Percentiles rank a stretch among this genome's conserved stretches.
These are phyloP conservation scores for Sinopyrophorus schimmeli DNA, from an alignment of 2,888 invertebrate genomes.

Conservation along the genomic window DNA sequence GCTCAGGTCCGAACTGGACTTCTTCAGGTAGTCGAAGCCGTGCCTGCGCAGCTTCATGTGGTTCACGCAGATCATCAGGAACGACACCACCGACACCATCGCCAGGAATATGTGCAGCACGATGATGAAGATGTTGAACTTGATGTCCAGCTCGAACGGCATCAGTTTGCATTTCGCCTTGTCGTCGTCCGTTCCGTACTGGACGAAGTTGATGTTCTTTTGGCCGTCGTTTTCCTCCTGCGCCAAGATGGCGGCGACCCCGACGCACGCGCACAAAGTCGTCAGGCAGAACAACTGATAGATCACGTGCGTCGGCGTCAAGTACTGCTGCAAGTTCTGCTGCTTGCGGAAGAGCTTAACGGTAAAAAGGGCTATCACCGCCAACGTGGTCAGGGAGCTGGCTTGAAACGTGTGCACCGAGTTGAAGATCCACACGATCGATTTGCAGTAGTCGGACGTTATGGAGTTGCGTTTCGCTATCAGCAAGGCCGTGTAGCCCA, in stretches of 20 bases:
- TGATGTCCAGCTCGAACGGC: slow-evolving; percentile 56
- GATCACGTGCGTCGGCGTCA: slow-evolving; percentile 54
- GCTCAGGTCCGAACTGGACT: slow-evolving; percentile 53
- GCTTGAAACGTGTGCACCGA: slow-evolving; percentile 60
- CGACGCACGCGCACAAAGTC: slow-evolving; percentile 58
- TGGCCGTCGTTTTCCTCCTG: slow-evolving; percentile 39
- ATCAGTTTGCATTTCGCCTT: slow-evolving; percentile 51
- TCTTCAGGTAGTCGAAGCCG: slow-evolving; percentile 52
- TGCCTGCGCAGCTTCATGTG: slow-evolving; percentile 43
- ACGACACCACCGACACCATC: slow-evolving; percentile 55
- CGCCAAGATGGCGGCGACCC: slow-evolving; percentile 59
- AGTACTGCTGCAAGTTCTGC: slow-evolving; percentile 49
- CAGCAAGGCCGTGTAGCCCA: slow-evolving; percentile 49
- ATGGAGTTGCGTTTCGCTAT: slow-evolving; percentile 42
- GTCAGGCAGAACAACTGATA: slow-evolving; percentile 60
- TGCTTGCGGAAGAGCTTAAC: slow-evolving; percentile 49
- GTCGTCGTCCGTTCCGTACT: slow-evolving; percentile 9
- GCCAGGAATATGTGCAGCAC: slow-evolving; percentile 59
- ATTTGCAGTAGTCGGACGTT: slow-evolving; percentile 50
- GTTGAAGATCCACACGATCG: slow-evolving; percentile 57
- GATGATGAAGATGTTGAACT: slow-evolving; percentile 58
- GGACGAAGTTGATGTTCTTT: slow-evolving; percentile 10
- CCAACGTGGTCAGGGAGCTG: slow-evolving; percentile 57
- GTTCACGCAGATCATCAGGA: slow-evolving; percentile 51
- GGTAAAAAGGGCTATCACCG: slow-evolving; percentile 56